Base-by-base conservation (phyloP, 2,888 invertebrate genomes). In the Pollenia griseotomentosa region DNA sequence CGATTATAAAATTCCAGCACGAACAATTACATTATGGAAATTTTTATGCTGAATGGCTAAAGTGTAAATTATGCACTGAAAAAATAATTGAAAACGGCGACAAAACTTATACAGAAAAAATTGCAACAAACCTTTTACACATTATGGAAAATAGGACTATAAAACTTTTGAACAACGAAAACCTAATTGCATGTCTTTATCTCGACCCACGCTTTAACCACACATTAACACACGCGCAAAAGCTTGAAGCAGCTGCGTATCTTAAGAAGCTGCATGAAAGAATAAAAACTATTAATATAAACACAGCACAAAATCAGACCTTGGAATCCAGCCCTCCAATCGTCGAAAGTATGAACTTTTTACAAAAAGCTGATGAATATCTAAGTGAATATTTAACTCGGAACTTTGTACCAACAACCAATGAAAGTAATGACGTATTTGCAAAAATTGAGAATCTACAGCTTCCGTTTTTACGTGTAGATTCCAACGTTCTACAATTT, bases 31-130 rank as follows among this genome's bases (percentile, higher is more conserved):
- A 48, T 2, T 48, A 48, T 48, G 48, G 48, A 48, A 48, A 48
- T 48, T 48, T 48, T 48, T 11, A 48, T 33, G 81, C 77, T 16
- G 65, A 80, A 61, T 80, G 77, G 77, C 63, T 83, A 11, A 83
- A 78, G 14, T 71, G 65, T 83, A 75, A 86, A 89, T 70, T 88
- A 70, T 80, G 77, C 48, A 66, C 79, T 14, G 23, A 66, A 42
- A 23, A 75, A 68, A 42, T 70, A 33, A 33, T 65, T 51, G 74
- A 85, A 40, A 53, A 42, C 3, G n/a, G 23, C 3, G 42, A 51
- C 6, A 42, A 51, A 16, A 33, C 6, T 2, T 42, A 16, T 16
- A 19, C 70, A 1, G 23, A 10, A 68, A n/a, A 59, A 44, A 75
- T 75, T 8, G 12, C 51, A 3, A 51, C 2, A 23, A 63, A 5